Base-by-base conservation (phyloP, 2,888 invertebrate genomes). In the Tachina lurida region DNA sequence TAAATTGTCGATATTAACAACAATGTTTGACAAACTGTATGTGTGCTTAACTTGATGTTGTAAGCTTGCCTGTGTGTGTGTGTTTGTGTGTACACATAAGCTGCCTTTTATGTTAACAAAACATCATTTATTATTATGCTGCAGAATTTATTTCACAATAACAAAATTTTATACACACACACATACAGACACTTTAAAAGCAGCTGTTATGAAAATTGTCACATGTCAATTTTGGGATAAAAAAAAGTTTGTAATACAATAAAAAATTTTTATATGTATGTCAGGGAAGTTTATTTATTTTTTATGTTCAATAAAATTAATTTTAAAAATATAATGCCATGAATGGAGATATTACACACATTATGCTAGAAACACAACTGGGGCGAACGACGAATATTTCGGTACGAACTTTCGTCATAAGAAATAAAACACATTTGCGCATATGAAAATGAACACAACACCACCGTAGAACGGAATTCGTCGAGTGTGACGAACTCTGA, bases 1-100 rank as follows among this genome's bases (percentile, higher is more conserved):
- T 85, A 85, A 85, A 85, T 82, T 85, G 85, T 78, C 78, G 78
- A 85, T 85, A 85, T 82, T 82, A 85, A 82, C 74, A 79, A 78
- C 82, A 81, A 45, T 82, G 82, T 85, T 82, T 82, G 74, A 82
- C 75, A 79, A 63, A 71, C 4, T 76, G 47, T 19, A 13, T 54
- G 39, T 60, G 17, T 71, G 78, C 31, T 10, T 47, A 10, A 17
- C 9, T 13, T 58, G 56, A 12, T 22, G 22, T 45, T 39, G 39
- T 43, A 43, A 52, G 41, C 12, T 75, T 19, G 31, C 4, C 31
- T 31, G 4, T 31, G 31, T 41, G 12, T 78, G n/a, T 62, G 12
- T 49, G 15, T 47, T 12, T 52, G 15, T 43, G 15, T 22, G 9
- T 15, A 0, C 2, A 19, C 17, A 54, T 54, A 17, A 7, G 2